Conservation (phyloP, 2,113 vertebrate species). For the Vireo altiloquus region DNA sequence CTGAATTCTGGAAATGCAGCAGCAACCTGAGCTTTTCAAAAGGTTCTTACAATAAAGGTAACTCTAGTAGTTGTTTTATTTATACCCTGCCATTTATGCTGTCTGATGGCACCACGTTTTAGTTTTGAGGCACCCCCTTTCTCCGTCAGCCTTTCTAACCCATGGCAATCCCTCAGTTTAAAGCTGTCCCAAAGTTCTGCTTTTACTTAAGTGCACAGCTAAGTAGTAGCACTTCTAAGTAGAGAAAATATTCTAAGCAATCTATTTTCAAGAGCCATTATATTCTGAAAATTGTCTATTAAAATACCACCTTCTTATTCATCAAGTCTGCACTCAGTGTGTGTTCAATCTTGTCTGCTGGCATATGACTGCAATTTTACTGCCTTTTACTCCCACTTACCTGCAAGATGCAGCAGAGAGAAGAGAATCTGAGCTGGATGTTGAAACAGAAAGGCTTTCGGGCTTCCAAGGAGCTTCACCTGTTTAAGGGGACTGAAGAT, state of each 20-base stretch:
- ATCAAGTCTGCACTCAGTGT: constrained; percentile 9
- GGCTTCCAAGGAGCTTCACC: neutral
- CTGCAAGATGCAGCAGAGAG: neutral
- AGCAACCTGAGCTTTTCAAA: neutral
- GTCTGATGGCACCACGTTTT: neutral
- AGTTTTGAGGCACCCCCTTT: neutral
- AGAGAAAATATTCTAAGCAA: constrained; percentile 36
- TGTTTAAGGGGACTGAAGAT: neutral
- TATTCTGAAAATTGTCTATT: constrained; percentile 50
- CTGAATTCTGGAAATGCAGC: neutral
- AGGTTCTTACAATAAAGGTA: neutral
- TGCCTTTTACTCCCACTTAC: constrained; percentile 59
- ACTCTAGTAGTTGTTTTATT: neutral
- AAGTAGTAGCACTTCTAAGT: constrained; percentile 18
- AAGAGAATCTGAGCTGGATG: neutral
- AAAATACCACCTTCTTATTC: constrained; percentile 56
- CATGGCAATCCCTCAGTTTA: neutral
- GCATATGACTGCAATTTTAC: constrained; percentile 50
- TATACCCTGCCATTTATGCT: neutral
- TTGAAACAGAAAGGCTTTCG: neutral
- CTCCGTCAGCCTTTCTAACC: neutral
- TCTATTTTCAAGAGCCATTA: constrained; percentile 48
- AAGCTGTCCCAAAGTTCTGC: neutral
- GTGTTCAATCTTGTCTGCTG: constrained; percentile 44
- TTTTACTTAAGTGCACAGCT: neutral